phyloP scores from a whole-genome alignment of 2,888 invertebrate genomes.

The Epistrophe grossulariae region DNA sequence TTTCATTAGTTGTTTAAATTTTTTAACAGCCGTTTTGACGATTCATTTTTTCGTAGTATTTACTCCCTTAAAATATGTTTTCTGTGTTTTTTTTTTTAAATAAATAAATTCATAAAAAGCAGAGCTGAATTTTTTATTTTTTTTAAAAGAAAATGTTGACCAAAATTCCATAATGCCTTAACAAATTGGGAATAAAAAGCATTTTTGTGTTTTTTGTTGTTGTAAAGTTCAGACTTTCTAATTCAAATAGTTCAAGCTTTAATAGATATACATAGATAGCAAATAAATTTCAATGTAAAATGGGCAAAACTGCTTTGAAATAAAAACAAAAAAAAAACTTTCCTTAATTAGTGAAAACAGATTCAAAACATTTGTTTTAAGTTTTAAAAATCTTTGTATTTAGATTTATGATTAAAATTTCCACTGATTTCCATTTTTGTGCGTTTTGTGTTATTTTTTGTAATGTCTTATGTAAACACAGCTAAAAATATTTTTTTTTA shows the following conservation, averaged over 20 bases:
- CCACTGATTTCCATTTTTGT: conserved; percentile 62
- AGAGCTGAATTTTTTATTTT: conserved; percentile 18
- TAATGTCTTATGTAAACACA: conserved; percentile 68
- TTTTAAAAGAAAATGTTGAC: neutral
- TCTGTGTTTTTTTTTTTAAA: conserved; percentile 11
- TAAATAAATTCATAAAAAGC: conserved; percentile 18
- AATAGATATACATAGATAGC: too few species aligned
- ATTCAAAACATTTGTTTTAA: conserved; percentile 21
- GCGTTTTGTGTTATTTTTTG: conserved; percentile 56
- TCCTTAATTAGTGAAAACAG: neutral
- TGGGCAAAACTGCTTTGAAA: neutral
- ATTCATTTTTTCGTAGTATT: conserved; percentile 68
- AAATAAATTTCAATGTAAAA: neutral
- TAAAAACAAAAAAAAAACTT: neutral
- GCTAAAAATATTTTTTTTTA: conserved; percentile 54
- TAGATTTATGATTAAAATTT: conserved; percentile 36
- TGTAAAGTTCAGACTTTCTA: conserved; percentile 31
- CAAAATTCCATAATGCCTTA: neutral
- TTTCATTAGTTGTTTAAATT: conserved; percentile 83
- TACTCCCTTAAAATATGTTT: conserved; percentile 51
- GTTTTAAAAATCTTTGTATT: neutral
- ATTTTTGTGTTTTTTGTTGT: neutral
- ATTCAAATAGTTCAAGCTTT: neutral
- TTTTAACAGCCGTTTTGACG: conserved; percentile 84
- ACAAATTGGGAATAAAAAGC: neutral